Conservation (phyloP, 30 jellyfish, hydroid and myxozoan species). For the Cassiopea andromeda region DNA sequence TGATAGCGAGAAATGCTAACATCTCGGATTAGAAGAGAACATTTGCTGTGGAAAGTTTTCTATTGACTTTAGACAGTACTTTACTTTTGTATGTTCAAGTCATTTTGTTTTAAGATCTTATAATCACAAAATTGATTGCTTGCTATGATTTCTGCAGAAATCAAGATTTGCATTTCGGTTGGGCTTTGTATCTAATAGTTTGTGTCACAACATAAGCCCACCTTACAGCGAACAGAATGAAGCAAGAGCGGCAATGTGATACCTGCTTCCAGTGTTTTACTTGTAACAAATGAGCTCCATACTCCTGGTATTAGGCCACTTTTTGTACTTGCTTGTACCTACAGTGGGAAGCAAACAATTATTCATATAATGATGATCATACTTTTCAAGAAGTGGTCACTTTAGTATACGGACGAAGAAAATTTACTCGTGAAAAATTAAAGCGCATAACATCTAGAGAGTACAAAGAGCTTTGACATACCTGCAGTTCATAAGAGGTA, state of each 20-base stretch:
- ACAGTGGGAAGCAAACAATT: background rate
- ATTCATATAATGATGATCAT: background rate
- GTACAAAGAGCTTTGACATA: background rate
- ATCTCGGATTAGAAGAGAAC: too few relatives aligned
- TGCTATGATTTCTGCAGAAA: background rate
- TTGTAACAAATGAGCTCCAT: conserved; percentile 21
- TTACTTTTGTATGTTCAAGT: background rate
- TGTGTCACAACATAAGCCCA: too few relatives aligned
- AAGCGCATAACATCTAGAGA: background rate
- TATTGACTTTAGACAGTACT: background rate
- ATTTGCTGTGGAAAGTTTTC: background rate
- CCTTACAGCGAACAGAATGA: background rate
- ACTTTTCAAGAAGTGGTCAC: background rate
- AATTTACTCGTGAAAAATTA: background rate
- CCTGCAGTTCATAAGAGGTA: conserved; percentile 37
- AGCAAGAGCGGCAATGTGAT: too few relatives aligned
- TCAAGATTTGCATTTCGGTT: background rate
- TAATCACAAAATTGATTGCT: too few relatives aligned
- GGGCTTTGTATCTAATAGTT: too few relatives aligned
- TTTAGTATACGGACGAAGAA: background rate
- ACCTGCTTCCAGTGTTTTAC: background rate
- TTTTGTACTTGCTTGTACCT: conserved; percentile 57
- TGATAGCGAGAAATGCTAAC: too few relatives aligned
- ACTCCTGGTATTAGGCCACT: conserved; percentile 28
- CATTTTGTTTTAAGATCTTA: too few relatives aligned